Percentiles rank a stretch among this genome's conserved stretches.
phyloP scores from a whole-genome alignment of 2,113 vertebrate genomes.

The Hemibagrus wyckioides region DNA sequence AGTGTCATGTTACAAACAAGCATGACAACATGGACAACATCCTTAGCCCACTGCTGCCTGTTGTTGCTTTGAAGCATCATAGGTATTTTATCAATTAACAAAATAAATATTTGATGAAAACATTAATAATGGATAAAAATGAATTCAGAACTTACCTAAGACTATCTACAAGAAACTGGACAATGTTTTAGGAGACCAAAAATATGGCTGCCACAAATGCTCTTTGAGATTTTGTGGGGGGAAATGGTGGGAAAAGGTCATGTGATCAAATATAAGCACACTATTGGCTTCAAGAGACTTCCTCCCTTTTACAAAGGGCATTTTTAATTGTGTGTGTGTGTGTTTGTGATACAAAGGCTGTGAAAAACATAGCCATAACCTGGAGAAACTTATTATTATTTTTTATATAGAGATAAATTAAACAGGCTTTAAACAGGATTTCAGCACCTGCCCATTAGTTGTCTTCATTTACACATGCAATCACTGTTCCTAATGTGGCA shows the following conservation, averaged over 20 bases:
- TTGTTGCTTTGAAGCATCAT: too few relatives aligned
- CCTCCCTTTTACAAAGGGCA: too few relatives aligned
- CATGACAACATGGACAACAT: too few relatives aligned
- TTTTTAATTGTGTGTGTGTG: not conserved
- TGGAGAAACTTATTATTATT: not conserved
- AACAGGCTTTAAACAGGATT: too few relatives aligned
- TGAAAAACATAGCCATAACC: not conserved
- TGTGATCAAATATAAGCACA: not conserved
- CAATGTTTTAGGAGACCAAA: not conserved
- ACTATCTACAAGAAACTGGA: not conserved
- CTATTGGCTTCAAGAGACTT: not conserved
- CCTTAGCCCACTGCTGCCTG: too few relatives aligned
- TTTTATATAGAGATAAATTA: too few relatives aligned
- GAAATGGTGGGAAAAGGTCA: not conserved
- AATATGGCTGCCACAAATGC: not conserved
- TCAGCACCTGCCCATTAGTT: not conserved
- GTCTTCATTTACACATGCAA: not conserved
- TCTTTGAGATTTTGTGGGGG: not conserved
- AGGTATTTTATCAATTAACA: too few relatives aligned
- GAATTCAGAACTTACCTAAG: too few relatives aligned
- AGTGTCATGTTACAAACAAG: too few relatives aligned
- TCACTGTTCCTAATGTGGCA: not conserved
- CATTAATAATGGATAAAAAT: too few relatives aligned
- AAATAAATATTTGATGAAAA: too few relatives aligned
- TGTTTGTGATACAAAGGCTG: not conserved